Evolutionary conservation across 2,113 vertebrate species (phyloP), one percentile per base, ranked within the genome.

Genomic region (Silurus meridionalis): DNA sequence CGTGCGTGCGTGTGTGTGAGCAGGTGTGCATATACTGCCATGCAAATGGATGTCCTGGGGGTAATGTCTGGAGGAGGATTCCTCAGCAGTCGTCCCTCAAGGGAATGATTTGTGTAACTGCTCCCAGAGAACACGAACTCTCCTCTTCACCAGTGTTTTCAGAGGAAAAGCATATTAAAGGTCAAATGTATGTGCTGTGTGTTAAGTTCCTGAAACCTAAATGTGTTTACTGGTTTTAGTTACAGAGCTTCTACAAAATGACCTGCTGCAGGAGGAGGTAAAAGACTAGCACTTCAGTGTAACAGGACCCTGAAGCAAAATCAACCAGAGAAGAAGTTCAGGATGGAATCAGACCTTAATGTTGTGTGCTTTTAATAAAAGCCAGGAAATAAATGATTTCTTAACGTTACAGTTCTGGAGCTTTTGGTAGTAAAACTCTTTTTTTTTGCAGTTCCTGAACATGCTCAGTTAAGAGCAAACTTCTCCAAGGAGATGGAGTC

Each of bases 101-200:
- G 85, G 67, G 53, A 86, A 71, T 81, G 5, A 86, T 86, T 85
- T 86, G 85, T 61, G 58, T 82, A 82, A 58, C 61, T 84, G n/a
- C 66, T 86, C 71, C 67, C 58, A 74, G n/a, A 50, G 79, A 86
- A 86, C 19, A 57, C 46, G 61, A 48, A 28, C 55, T 19, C 9
- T 63, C 28, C 72, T 55, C 4, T 52, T 23, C 46, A 7, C 25
- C n/a, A 57, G 8, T 48, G 3, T 23, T 78, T 77, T 17, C 74
- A 57, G 74, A 66, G 55, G 23, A 80, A 85, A 15, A 61, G 37
- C 17, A 17, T 71, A n/a, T 84, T 84, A 84, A 86, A 82, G 66
- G 79, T 86, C 57, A 82, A 60, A 53, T 72, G 55, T 63, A 79
- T 57, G 52, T 67, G 46, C 13, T 46, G 14, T 46, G 60, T 37